Percentiles rank a stretch among this genome's conserved stretches.
phyloP scores from a whole-genome alignment of 2,888 invertebrate species.

The Acleris sparsana region DNA sequence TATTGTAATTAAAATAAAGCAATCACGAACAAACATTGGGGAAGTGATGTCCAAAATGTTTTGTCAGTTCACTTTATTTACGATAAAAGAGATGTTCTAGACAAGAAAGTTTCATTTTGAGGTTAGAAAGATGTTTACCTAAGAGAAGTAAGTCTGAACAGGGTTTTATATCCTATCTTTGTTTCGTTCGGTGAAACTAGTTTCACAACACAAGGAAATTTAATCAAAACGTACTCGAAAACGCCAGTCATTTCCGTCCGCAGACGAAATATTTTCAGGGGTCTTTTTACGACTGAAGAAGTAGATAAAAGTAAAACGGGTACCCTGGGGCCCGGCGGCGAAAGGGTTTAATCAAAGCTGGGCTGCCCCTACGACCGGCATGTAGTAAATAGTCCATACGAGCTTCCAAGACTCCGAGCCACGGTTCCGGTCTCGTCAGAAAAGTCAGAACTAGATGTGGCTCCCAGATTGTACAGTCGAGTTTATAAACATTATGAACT shows the following conservation, averaged over 20 bases:
- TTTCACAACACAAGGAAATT: constrained; percentile 5
- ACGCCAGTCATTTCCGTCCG: constrained; percentile 42
- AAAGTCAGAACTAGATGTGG: constrained; percentile 18
- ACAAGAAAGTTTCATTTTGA: too few relatives aligned
- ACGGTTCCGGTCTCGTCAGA: neutral
- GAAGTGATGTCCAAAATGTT: too few relatives aligned
- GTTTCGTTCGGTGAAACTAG: too few relatives aligned
- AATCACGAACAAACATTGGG: too few relatives aligned
- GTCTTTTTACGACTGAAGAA: constrained; percentile 59
- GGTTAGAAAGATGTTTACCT: too few relatives aligned
- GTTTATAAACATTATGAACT: too few relatives aligned
- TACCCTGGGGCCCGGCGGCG: constrained; percentile 54
- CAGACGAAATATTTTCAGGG: constrained; percentile 58
- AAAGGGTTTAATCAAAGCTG: constrained; percentile 75
- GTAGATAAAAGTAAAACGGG: constrained; percentile 67
- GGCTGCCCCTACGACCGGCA: constrained; percentile 59
- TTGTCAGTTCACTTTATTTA: too few relatives aligned
- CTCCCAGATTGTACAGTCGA: too few relatives aligned
- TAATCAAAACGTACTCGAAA: constrained; percentile 32
- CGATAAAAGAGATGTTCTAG: too few relatives aligned
- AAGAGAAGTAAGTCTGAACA: too few relatives aligned
- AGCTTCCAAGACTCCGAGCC: constrained; percentile 38
- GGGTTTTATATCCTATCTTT: too few relatives aligned
- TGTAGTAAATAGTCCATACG: constrained; percentile 67
- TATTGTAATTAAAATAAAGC: too few relatives aligned